Evolutionary conservation across 2,888 invertebrate species (phyloP), one percentile per base, ranked within the genome.

Genomic region (Saturnia pavonia): DNA sequence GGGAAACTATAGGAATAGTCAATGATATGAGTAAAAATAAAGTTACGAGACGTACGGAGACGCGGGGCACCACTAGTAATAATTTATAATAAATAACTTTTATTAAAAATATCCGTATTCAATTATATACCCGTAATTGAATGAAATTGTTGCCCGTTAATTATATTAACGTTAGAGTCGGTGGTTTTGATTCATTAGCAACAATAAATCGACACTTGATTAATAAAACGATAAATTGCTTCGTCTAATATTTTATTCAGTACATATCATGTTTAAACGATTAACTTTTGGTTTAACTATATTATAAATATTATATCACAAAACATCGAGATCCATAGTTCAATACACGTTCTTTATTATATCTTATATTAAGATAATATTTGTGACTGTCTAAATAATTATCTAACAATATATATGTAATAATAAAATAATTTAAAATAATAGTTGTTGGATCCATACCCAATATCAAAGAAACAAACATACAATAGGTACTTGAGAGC

Each of bases 251-350:
- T 40, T 65, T 65, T 65, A 65, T 65, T 65, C 40, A 40, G 22
- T 63, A 63, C 60, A 63, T 63, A 22, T 14, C 16, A 34, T 63
- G 7, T 65, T 40, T 65, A n/a, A 65, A 65, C 9, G 19, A 16
- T 22, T 40, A 40, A 40, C 40, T 40, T 11, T 60, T 27, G 25
- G 14, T 65, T 65, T 65, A 65, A 65, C n/a, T 12, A 65, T 27
- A 25, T 60, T 27, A 60, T 60, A 60, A 60, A 60, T 60, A 54
- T n/a, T 67, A 73, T 79, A 82, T 82, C 77, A 82, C 80, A 81
- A n/a, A 80, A 81, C 76, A 78, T 75, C 71, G 75, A 81, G 75
- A 81, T 74, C 74, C 65, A 65, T 71, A 16, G 68, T 68, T 74
- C 67, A 76, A 69, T 73, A 71, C 72, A 72, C 14, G 70, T 69